Conservation (phyloP, 2,888 invertebrate genomes). For the Monochamus alternatus region DNA sequence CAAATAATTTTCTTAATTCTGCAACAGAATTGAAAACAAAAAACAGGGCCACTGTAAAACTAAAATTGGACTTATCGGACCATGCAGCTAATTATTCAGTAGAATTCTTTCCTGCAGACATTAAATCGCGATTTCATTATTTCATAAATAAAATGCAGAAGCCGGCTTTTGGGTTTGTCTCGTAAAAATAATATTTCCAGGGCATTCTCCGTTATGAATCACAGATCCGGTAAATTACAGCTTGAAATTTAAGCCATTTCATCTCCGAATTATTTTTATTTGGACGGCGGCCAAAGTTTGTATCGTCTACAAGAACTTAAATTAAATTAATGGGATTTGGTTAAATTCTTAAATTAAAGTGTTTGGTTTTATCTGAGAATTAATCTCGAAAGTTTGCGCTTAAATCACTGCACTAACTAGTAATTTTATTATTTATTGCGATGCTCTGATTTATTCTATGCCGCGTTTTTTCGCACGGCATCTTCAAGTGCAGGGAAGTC, state of each 20-base stretch:
- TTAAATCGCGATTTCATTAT: background rate
- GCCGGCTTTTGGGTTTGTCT: background rate
- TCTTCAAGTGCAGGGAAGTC: too few species aligned
- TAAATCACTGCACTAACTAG: conserved; percentile 2
- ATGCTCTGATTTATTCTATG: background rate
- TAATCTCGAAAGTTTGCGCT: background rate
- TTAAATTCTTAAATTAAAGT: conserved; percentile 7
- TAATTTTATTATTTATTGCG: conserved; percentile 9
- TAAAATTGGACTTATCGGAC: too few species aligned
- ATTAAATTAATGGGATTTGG: conserved; percentile 9
- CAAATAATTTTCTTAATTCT: too few species aligned
- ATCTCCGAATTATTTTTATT: conserved; percentile 9
- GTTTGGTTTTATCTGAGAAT: background rate
- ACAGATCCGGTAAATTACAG: conserved; percentile 12
- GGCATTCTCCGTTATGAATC: background rate
- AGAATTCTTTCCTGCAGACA: too few species aligned
- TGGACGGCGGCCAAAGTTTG: conserved; percentile 11
- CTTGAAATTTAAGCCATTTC: conserved; percentile 8
- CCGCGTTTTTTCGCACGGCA: background rate
- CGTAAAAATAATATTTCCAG: background rate
- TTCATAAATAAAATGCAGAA: background rate
- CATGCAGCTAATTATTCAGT: too few species aligned
- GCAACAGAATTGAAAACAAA: too few species aligned
- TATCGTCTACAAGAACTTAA: conserved; percentile 10
- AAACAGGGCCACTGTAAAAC: too few species aligned